Evolutionary conservation across 2,797 vertebrate species (phyloP).

Genomic region (Falco naumanni): DNA sequence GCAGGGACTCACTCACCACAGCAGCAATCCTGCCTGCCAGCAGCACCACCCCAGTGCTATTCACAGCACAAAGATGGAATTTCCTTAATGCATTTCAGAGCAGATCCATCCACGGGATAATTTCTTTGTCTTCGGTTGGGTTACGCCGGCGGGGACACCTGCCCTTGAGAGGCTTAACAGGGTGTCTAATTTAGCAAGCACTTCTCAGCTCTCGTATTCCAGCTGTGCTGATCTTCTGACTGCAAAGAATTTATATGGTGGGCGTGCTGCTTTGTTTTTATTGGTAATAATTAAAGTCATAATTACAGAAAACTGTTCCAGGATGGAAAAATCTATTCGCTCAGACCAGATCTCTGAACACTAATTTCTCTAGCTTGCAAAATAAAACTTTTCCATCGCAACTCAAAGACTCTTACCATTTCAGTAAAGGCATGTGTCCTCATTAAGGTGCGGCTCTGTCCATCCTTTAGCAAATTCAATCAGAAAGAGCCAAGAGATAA

Average conservation of each 20-base stretch:
- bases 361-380: not conserved
- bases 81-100: fast-evolving
- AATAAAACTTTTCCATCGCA: not conserved
- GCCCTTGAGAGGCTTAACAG: not conserved
- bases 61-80: not conserved
- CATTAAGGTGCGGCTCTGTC: not conserved
- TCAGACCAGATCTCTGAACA: not conserved
- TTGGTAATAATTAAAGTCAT: not conserved
- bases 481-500: not conserved
- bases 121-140: not conserved
- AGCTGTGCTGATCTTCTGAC: not conserved
- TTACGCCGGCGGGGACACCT: fast-evolving
- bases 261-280: not conserved
- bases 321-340: not conserved
- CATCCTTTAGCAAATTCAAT: fast-evolving
- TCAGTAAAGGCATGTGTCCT: not conserved
- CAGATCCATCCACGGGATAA: not conserved
- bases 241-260: not conserved
- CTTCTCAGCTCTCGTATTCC: not conserved
- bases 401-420: not conserved
- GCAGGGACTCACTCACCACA: not conserved
- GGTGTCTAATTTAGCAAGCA: not conserved
- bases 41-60: not conserved
- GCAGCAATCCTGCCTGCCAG: not conserved
- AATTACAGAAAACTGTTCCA: not conserved